Conservation (phyloP, 2,888 invertebrate genomes). For the Plutella xylostella region DNA sequence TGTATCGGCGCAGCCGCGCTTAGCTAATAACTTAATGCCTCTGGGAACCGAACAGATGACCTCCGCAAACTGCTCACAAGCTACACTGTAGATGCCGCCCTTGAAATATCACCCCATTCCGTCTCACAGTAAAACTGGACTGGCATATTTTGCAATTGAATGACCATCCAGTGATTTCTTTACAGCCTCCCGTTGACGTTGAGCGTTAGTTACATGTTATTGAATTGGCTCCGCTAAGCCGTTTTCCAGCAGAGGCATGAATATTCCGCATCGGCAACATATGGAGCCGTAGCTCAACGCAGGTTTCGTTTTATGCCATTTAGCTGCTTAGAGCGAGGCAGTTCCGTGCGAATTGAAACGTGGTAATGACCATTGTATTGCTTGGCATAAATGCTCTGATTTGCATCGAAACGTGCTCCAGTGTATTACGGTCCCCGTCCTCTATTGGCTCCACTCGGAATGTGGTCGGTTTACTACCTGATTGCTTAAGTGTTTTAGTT, state of each 20-base stretch:
- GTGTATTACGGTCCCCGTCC: slow-evolving; percentile 35
- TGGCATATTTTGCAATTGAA: slow-evolving; percentile 23
- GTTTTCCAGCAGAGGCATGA: slow-evolving; percentile 38
- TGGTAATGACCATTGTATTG: slow-evolving; percentile 56
- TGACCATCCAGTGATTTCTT: slow-evolving; percentile 24
- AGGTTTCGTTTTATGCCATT: slow-evolving; percentile 49
- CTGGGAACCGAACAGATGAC: slow-evolving; percentile 37
- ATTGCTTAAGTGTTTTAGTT: slow-evolving; percentile 13
- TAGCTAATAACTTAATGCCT: slow-evolving; percentile 65
- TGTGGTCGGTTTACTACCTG: slow-evolving; percentile 27
- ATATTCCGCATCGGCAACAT: slow-evolving; percentile 46
- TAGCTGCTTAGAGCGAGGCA: slow-evolving; percentile 47
- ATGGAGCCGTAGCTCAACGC: slow-evolving; percentile 27
- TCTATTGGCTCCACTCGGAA: slow-evolving; percentile 29
- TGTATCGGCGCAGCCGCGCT: slow-evolving; percentile 46
- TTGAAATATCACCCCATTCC: slow-evolving; percentile 24
- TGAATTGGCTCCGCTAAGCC: slow-evolving; percentile 29
- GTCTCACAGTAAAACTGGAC: slow-evolving; percentile 21
- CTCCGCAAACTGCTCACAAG: not conserved
- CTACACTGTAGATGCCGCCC: not conserved
- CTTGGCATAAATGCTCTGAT: slow-evolving; percentile 52
- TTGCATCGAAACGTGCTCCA: slow-evolving; percentile 53
- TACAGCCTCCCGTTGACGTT: slow-evolving; percentile 21
- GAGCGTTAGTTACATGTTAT: slow-evolving; percentile 21
- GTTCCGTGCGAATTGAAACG: slow-evolving; percentile 49